Evolutionary conservation across 2,797 vertebrate species (phyloP), one percentile per base, ranked within the genome.

Genomic region (Eurystomus glaucurus): DNA sequence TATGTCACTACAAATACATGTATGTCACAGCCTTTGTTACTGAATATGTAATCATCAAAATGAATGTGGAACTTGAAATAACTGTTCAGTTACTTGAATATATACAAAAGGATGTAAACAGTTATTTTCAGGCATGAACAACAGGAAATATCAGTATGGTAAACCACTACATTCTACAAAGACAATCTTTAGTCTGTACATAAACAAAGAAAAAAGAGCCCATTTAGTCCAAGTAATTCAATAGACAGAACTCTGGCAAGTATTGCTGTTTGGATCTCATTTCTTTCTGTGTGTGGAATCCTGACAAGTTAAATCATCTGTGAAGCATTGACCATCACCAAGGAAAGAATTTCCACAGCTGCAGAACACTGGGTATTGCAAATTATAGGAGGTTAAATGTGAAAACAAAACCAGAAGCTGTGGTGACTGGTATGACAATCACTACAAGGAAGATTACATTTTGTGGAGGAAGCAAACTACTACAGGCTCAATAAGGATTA

Each of bases 321-420:
- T 85, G 71, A 94, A 85, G 15, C 17, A 46, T 1, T 87, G 74
- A 45, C 57, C n/a, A 68, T 29, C 31, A 81, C 20, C 31, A 41
- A 91, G 16, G 11, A 92, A 88, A 72, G 50, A 87, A 89, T 82
- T 82, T 76, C 55, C 58, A 91, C 70, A 79, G 52, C 62, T 91
- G 74, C 74, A 92, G 62, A 91, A 76, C 31, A 69, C 28, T 2
- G 2, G 6, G 3, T 21, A 69, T 72, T 54, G 23, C 6, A 93
- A 79, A 89, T 83, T 85, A 37, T 3, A 60, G n/a, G 25, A 82
- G 12, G 22, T 55, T 83, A 93, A 74, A 80, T 26, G 10, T 37
- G 33, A 79, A 87, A 91, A 51, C 9, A 66, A 79, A 81, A 82
- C 0, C 45, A 83, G 89, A 76, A 80, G 6, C 19, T 85, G 9